These are phyloP conservation scores for Caenorhabditis japonica DNA, from an alignment of 2,888 invertebrate species.

Conservation along the genomic window DNA sequence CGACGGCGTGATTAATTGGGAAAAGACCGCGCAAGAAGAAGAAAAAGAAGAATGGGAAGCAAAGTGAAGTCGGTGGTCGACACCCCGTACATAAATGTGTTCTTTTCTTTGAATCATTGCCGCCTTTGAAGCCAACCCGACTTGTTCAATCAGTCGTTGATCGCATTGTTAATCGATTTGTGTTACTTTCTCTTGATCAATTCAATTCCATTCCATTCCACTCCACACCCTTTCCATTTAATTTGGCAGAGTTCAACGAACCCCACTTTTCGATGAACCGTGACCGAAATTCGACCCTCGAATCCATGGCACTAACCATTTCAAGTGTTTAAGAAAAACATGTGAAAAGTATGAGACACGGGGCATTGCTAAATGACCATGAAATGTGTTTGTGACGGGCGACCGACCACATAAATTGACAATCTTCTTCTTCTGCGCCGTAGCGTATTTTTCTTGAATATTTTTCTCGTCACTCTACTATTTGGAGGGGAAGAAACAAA, in stretches of 20 bases:
- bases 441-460: constrained; percentile 5
- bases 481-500: not conserved
- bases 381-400: constrained; percentile 47
- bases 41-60: not conserved
- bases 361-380: constrained; percentile 37
- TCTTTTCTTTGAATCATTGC: constrained; percentile 38
- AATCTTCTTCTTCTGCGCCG: constrained; percentile 25
- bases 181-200: too few species aligned
- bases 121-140: constrained; percentile 45
- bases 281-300: constrained; percentile 24
- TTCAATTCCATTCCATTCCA: too few species aligned
- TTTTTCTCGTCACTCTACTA: constrained; percentile 18
- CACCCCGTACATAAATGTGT: constrained; percentile 28
- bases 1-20: constrained; percentile 30
- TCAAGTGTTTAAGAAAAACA: constrained; percentile 31
- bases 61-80: constrained; percentile 11
- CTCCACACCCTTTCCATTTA: too few species aligned
- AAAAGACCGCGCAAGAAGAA: not conserved
- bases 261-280: constrained; percentile 13
- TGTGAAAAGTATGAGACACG: constrained; percentile 10
- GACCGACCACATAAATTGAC: constrained; percentile 46
- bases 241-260: not conserved
- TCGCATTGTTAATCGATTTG: not conserved
- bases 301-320: constrained; percentile 13
- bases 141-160: constrained; percentile 6